Evolutionary conservation across 2,113 vertebrate species (phyloP).

Genomic region (Phoenicopterus ruber): DNA sequence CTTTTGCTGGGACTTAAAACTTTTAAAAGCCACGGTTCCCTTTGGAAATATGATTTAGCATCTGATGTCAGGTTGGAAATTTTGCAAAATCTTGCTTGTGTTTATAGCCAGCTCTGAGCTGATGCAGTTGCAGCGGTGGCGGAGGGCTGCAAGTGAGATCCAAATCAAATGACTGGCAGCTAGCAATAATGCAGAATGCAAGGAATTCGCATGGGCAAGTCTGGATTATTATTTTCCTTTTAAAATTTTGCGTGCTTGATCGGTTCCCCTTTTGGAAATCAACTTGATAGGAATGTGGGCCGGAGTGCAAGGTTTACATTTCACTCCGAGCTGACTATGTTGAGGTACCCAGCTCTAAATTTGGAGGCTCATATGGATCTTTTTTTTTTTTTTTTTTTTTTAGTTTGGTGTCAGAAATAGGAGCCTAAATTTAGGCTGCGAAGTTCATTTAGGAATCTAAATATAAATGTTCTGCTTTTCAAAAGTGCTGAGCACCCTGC

Average conservation of each 20-base stretch:
- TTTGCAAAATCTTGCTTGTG: background rate
- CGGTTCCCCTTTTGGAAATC: conserved; percentile 30
- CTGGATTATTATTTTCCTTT: conserved; percentile 45
- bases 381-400: background rate
- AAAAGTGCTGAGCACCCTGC: conserved; percentile 55
- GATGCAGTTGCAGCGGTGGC: background rate
- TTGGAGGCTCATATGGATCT: conserved; percentile 19
- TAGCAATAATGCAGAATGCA: conserved; percentile 6
- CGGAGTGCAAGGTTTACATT: conserved; percentile 55
- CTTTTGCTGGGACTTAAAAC: background rate
- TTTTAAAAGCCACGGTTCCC: background rate
- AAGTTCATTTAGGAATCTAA: conserved; percentile 49
- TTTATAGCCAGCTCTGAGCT: background rate
- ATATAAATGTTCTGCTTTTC: conserved; percentile 43
- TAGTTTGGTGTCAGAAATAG: conserved; percentile 38
- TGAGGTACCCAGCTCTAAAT: conserved; percentile 55
- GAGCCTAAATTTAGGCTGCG: conserved; percentile 34
- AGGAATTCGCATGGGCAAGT: background rate
- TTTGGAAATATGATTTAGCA: conserved; percentile 6
- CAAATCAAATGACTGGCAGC: background rate
- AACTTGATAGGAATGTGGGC: conserved; percentile 50
- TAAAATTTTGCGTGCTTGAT: conserved; percentile 5
- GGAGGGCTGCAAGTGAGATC: background rate
- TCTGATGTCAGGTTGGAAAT: background rate
- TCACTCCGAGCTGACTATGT: background rate